Conservation (phyloP, 2,113 vertebrate genomes). For the Vimba vimba region DNA sequence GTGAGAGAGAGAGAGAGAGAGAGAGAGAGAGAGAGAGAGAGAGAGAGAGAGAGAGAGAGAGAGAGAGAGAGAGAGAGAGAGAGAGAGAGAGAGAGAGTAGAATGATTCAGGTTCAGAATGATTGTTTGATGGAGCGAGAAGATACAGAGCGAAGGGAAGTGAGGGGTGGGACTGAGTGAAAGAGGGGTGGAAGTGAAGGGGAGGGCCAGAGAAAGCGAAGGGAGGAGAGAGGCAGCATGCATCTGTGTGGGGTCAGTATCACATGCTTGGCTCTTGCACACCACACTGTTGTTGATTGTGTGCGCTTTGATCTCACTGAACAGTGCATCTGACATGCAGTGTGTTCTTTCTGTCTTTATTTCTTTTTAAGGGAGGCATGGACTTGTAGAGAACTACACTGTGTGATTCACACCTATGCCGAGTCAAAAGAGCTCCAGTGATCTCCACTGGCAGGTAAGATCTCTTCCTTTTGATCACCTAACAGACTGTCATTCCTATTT, state of each 20-base stretch:
- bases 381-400: conserved; percentile 16
- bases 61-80: neutral
- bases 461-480: neutral
- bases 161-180: conserved; percentile 42
- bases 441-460: conserved; percentile 26
- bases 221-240: conserved; percentile 31
- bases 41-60: neutral
- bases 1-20: neutral
- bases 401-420: conserved; percentile 23
- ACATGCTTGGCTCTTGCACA: conserved; percentile 57
- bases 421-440: conserved; percentile 19
- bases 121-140: conserved; percentile 30
- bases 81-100: neutral
- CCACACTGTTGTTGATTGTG: conserved; percentile 42
- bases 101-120: conserved; percentile 3
- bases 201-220: conserved; percentile 31
- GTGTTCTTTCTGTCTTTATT: conserved; percentile 1
- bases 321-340: conserved; percentile 21
- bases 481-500: neutral
- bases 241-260: conserved; percentile 49
- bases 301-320: conserved; percentile 44
- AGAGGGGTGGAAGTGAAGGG: neutral
- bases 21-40: neutral
- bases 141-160: conserved; percentile 48
- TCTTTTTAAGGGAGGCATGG: neutral